phyloP scores from a whole-genome alignment of 2,888 invertebrate species.

The Phortica okadai region DNA sequence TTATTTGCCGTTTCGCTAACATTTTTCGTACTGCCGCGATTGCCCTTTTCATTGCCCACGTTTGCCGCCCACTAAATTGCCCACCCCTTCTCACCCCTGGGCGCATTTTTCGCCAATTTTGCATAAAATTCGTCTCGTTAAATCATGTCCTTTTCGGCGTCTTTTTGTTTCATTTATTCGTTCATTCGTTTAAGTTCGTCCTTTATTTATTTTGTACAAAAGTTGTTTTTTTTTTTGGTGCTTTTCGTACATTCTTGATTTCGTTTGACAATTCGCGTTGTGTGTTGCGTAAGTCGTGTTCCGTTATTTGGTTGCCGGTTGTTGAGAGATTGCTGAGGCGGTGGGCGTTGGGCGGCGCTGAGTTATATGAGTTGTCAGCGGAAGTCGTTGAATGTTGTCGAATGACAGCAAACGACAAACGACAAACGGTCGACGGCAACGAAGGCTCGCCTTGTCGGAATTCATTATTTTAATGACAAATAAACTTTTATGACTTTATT shows the following conservation, averaged over 20 bases:
- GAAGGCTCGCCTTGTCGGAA: constrained; percentile 34
- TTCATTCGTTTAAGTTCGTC: constrained; percentile 42
- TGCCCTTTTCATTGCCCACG: neutral
- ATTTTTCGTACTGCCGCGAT: neutral
- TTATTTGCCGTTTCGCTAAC: neutral
- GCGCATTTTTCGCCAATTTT: constrained; percentile 64
- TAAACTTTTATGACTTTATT: constrained; percentile 58
- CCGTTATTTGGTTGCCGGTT: too few relatives aligned
- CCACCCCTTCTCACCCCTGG: constrained; percentile 44
- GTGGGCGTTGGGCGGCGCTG: too few relatives aligned
- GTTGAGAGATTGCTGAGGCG: too few relatives aligned
- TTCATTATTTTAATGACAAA: constrained; percentile 60
- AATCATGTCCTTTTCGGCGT: constrained; percentile 49
- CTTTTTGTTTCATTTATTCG: constrained; percentile 36
- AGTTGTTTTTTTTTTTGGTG: constrained; percentile 43
- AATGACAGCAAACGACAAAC: too few relatives aligned
- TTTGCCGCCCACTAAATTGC: constrained; percentile 53
- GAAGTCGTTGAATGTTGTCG: too few relatives aligned
- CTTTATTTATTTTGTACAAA: constrained; percentile 59
- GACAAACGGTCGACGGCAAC: too few relatives aligned
- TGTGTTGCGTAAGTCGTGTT: too few relatives aligned
- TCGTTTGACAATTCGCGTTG: neutral
- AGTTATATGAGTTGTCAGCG: too few relatives aligned
- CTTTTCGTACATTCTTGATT: constrained; percentile 12
- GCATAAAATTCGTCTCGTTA: constrained; percentile 57